phyloP scores from a whole-genome alignment of 2,888 invertebrate species.

The Lasioglossum villosulum region DNA sequence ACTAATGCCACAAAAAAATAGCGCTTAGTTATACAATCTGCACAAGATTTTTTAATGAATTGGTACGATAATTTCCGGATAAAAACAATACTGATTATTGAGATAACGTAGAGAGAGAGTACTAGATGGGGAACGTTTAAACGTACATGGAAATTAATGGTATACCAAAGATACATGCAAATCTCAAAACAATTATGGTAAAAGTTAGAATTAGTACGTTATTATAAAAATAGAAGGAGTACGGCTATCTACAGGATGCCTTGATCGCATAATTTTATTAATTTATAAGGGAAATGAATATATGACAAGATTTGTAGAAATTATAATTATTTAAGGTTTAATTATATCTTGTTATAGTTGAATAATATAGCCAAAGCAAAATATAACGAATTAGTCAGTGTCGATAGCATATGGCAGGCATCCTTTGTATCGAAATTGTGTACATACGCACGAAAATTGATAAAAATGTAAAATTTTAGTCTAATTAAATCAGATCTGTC shows the following conservation, averaged over 20 bases:
- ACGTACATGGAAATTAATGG: constrained; percentile 80
- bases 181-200: constrained; percentile 80
- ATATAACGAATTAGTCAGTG: constrained; percentile 46
- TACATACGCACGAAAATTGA: constrained; percentile 44
- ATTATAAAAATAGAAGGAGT: constrained; percentile 54
- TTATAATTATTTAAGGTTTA: constrained; percentile 40
- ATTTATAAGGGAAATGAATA: constrained; percentile 37
- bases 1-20: constrained; percentile 51
- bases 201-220: constrained; percentile 67
- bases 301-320: constrained; percentile 37
- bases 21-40: constrained; percentile 63
- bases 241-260: constrained; percentile 68
- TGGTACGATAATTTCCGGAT: constrained; percentile 51
- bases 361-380: constrained; percentile 51
- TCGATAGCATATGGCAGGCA: constrained; percentile 55
- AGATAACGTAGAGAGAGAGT: constrained; percentile 57
- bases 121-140: constrained; percentile 74
- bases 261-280: constrained; percentile 54
- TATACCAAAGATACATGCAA: constrained; percentile 84
- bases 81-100: constrained; percentile 36
- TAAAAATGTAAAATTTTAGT: constrained; percentile 45
- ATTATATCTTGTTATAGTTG: constrained; percentile 48
- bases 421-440: constrained; percentile 53
- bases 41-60: constrained; percentile 69
- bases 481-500: constrained; percentile 34